Evolutionary conservation across 2,797 vertebrate genomes (phyloP).

Genomic region (Sebastes trivittatus): DNA sequence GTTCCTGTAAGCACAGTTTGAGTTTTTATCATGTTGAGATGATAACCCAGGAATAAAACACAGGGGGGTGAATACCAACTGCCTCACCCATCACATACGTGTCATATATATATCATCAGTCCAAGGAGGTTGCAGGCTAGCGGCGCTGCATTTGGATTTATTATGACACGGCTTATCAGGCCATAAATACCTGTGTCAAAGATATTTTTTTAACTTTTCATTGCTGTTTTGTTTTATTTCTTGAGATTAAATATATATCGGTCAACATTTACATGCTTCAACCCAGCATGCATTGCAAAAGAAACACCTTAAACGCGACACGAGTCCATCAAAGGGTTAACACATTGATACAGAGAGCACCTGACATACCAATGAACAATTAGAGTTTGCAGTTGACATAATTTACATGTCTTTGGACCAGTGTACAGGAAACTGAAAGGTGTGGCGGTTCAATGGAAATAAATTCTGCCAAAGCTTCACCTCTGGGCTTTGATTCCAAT

Average conservation of each 20-base stretch:
- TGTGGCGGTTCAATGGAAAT: too few species aligned
- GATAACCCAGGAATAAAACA: slow-evolving; percentile 32
- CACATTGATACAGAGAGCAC: not conserved
- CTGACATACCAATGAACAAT: not conserved
- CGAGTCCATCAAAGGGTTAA: not conserved
- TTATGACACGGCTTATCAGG: not conserved
- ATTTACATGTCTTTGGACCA: not conserved
- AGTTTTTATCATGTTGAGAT: slow-evolving; percentile 35
- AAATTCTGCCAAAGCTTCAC: not conserved
- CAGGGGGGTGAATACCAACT: not conserved
- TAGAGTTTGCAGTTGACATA: not conserved
- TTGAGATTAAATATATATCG: not conserved
- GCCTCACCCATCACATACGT: not conserved
- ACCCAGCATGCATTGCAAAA: not conserved
- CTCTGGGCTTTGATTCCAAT: not conserved
- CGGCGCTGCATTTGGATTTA: slow-evolving; percentile 1
- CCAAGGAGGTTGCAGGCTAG: not conserved
- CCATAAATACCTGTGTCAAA: slow-evolving; percentile 5
- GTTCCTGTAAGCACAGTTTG: not conserved
- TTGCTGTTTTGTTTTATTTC: not conserved
- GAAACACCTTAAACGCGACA: not conserved
- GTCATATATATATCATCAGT: slow-evolving; percentile 41
- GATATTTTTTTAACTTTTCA: not conserved
- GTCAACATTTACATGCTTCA: not conserved
- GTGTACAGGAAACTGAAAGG: not conserved